Evolutionary conservation across 2,888 invertebrate genomes (phyloP), one percentile per base, ranked within the genome.

Genomic region (Phyllotreta striolata): DNA sequence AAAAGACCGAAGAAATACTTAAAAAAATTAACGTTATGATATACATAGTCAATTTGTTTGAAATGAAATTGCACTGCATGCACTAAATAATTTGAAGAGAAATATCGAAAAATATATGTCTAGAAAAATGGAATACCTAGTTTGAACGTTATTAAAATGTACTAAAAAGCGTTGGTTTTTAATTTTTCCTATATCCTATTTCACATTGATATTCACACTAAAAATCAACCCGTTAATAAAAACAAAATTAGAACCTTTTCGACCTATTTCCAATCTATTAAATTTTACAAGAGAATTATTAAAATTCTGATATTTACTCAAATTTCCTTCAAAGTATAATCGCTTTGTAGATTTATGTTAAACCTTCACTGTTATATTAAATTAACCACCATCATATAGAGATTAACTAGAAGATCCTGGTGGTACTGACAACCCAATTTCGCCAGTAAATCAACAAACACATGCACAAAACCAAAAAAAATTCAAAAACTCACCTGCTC

Each of bases 401-500:
- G n/a, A n/a, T n/a, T n/a, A n/a, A n/a, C n/a, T n/a, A n/a, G n/a
- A n/a, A n/a, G n/a, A n/a, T n/a, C n/a, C n/a, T n/a, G n/a, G n/a
- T n/a, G n/a, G 8, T 39, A 39, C 39, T 39, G 39, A 39, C 39
- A 39, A 6, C 5, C 4, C 12, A 43, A 43, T 9, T 43, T 43
- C 12, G 7, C 7, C 12, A 12, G 5, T 5, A 44, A 10, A 12
- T 44, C 7, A 10, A 7, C 9, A 9, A 6, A 44, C 7, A 47
- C 10, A 55, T 37, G n/a, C 8, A 40, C 10, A 55, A 51, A 57
- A 9, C 1, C 12, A 24, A 8, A 61, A 38, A 24, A 49, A 40
- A 61, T n/a, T n/a, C n/a, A 41, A 38, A 1, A 49, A 79, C 85
- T 83, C 74, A 90, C 89, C 89, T 99, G 99, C 85, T 99, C 99